These are phyloP conservation scores for Apodemia zela DNA, from an alignment of 2,888 invertebrate species.

Conservation along the genomic window DNA sequence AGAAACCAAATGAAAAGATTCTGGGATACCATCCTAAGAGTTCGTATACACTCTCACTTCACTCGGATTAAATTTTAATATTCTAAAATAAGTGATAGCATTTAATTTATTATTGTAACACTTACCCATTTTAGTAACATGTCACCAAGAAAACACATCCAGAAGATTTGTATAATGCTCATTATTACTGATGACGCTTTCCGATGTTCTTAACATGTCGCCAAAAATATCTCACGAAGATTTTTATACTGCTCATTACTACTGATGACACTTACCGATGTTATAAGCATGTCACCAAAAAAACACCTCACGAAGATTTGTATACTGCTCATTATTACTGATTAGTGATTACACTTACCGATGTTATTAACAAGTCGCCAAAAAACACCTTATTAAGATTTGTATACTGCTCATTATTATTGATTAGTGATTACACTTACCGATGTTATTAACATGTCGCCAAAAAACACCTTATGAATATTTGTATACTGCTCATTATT, in stretches of 20 bases:
- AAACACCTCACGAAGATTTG: constrained; percentile 19
- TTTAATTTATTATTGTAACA: background rate
- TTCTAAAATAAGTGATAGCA: too few relatives aligned
- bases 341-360: constrained; percentile 11
- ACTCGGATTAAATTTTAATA: too few relatives aligned
- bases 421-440: background rate
- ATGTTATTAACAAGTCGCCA: constrained; percentile 12
- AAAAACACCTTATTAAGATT: constrained; percentile 18
- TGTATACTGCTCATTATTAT: constrained; percentile 3
- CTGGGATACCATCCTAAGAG: too few relatives aligned
- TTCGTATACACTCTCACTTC: too few relatives aligned
- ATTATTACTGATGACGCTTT: constrained; percentile 3
- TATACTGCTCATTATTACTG: background rate
- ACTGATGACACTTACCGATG: constrained; percentile 13
- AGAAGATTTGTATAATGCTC: background rate
- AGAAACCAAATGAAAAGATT: too few relatives aligned
- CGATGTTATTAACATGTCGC: constrained; percentile 15
- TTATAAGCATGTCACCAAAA: constrained; percentile 18
- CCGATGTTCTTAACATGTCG: constrained; percentile 12
- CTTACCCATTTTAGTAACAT: constrained; percentile 18
- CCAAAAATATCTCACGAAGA: constrained; percentile 16
- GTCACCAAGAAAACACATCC: constrained; percentile 17
- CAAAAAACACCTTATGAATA: constrained; percentile 17
- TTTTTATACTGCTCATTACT: constrained; percentile 2
- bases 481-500: constrained; percentile 4